Evolutionary conservation across 92 coral and sea anemone species (phyloP), one percentile per base, ranked within the genome.

Genomic region (Porites evermanni): DNA sequence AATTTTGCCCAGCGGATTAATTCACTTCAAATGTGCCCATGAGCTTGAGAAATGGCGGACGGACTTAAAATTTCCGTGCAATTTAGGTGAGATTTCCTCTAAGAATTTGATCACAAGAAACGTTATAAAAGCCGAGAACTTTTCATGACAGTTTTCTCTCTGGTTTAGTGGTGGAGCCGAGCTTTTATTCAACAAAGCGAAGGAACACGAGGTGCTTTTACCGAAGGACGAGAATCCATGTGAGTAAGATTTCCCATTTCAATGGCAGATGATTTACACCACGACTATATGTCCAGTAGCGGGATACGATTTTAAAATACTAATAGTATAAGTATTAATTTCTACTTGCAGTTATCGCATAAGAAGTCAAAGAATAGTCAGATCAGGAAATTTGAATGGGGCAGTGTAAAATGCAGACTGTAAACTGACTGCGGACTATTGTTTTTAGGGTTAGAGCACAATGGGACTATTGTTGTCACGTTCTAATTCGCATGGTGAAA

Each of bases 151-250:
- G 26, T 38, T 5, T 29, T 29, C 23, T 21, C 9, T 74, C 67
- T 72, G 12, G 75, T 69, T 68, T 56, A 96, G 99, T 81, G 99
- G 99, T 47, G 99, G 99, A 67, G 99, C 99, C 10, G 99, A 96
- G 84, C 92, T 96, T 56, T 80, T 96, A 67, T 95, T 96, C 83
- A 94, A 91, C 70, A 96, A 93, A 91, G 97, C 93, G 14, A 96
- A 95, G 80, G 89, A 81, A 79, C 98, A 96, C 70, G 90, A 95
- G n/a, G 95, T 89, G 38, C 77, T 72, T 24, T 84, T 96, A 50
- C 88, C 81, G 32, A 90, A 86, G 65, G 19, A 84, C 58, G 91
- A 85, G 18, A 79, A 75, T 53, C 92, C 94, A 79, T 96, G 99
- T 96, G 86, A 93, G 97, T 93, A 21, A 8, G 12, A 38, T 38